Conservation (phyloP, 2,797 vertebrate species). For the Pogonophryne albipinna region DNA sequence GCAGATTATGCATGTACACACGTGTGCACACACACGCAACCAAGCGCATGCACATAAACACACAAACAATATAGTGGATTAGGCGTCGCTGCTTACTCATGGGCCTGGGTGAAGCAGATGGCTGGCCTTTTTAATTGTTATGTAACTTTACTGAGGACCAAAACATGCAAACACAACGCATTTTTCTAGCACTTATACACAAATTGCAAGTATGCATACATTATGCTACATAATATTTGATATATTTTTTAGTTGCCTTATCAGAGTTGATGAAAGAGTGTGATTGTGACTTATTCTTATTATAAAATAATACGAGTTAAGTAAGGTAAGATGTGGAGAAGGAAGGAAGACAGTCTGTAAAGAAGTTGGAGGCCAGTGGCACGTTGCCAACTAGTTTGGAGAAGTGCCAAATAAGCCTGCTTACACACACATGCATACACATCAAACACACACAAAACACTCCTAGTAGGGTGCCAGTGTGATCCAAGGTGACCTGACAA, state of each 20-base stretch:
- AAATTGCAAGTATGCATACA: background rate
- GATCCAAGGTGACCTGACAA: constrained; percentile 73
- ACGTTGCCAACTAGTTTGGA: constrained; percentile 58
- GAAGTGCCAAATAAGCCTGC: constrained; percentile 55
- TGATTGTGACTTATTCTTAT: too few species aligned
- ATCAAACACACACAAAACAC: constrained; percentile 23
- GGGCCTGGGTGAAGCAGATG: constrained; percentile 78
- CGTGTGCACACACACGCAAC: constrained; percentile 20
- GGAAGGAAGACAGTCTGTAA: constrained; percentile 17
- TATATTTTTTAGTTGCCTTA: background rate
- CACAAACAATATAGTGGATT: constrained; percentile 73
- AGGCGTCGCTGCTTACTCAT: constrained; percentile 66
- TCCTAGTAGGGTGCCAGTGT: constrained; percentile 48
- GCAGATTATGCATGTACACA: constrained; percentile 61
- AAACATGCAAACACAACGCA: constrained; percentile 35
- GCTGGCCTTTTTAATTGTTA: constrained; percentile 76
- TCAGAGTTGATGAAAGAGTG: constrained; percentile 1
- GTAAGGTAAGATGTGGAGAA: constrained; percentile 30
- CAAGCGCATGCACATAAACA: constrained; percentile 40
- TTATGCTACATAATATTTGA: background rate
- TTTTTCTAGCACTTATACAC: constrained; percentile 5
- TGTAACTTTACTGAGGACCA: constrained; percentile 67
- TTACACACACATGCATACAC: constrained; percentile 12
- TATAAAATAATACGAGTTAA: background rate
- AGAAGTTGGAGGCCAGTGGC: constrained; percentile 54